Base-by-base conservation (phyloP, 1,140 invertebrate species). In the Dreissena polymorpha region DNA sequence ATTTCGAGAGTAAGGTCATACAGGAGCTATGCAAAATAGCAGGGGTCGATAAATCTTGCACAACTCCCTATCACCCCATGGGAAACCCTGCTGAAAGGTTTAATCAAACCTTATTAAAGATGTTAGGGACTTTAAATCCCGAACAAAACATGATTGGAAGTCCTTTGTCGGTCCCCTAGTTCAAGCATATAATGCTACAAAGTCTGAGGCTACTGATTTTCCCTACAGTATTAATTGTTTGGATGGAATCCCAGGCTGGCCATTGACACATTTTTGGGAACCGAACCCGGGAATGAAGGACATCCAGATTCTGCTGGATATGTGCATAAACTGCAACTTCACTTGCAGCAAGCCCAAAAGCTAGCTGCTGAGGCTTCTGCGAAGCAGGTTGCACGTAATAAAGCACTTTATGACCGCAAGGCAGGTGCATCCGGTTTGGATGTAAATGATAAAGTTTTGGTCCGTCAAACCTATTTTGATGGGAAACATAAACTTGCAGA, bases 1-100 rank as follows among this genome's bases (percentile, higher is more conserved):
- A 86, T 50, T 86, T 86, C 51, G 84, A 86, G 27, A 64, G 74
- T 65, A 76, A 76, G 21, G 57, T 76, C 13, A 76, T 76, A 27
- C 10, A 39, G 13, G 57, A 76, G n/a, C 53, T 74, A 23, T 74
- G 72, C 57, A 60, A n/a, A 12, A n/a, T 74, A 25, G 51, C 51
- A 18, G 55, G 55, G 23, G 63, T 76, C 10, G 23, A 64, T 51
- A 76, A 76, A 49, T 18, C 57, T 13, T 5, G 73, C 0, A 78
- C 76, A 18, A 68, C 76, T 0, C 74, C 74, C 10, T 76, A 76
- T 25, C 74, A 76, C 39, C 57, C 74, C 13, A 64, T 76, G 57
- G 74, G 60, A 18, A 76, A 76, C 60, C 55, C 21, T 16, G 23
- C 13, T 13, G 72, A 74, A 53, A 51, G 72, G 16, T 74, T 55